phyloP scores from a whole-genome alignment of 2,113 vertebrate species.

The Syngnathus scovelli region DNA sequence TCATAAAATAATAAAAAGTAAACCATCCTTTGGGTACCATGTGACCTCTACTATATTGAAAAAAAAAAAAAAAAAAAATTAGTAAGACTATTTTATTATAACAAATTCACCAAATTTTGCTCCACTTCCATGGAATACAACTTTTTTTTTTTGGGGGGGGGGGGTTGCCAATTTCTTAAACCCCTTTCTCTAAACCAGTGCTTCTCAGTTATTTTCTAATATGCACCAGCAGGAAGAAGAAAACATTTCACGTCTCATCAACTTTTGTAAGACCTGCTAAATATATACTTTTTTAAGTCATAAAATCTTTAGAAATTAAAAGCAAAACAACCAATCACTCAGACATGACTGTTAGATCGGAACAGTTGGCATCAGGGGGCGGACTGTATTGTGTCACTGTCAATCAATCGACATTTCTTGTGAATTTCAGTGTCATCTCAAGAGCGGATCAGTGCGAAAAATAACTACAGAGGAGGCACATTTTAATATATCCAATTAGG shows the following conservation, averaged over 20 bases:
- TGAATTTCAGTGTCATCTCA: neutral
- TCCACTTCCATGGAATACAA: neutral
- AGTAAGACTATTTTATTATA: conserved; percentile 25
- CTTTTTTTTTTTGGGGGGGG: no score
- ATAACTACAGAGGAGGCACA: neutral
- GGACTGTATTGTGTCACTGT: neutral
- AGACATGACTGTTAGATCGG: neutral
- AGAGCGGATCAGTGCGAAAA: neutral
- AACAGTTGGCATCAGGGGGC: neutral
- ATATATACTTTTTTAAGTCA: neutral
- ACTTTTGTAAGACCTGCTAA: neutral
- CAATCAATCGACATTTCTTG: neutral
- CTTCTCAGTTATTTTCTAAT: no score
- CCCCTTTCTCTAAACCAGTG: no score
- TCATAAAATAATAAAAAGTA: conserved; percentile 27
- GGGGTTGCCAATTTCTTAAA: no score
- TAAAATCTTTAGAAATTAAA: neutral
- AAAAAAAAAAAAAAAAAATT: conserved; percentile 8
- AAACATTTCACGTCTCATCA: no score
- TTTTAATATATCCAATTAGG: neutral
- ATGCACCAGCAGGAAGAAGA: no score
- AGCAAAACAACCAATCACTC: neutral
- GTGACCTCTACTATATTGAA: neutral
- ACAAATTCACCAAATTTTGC: neutral
- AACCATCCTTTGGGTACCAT: conserved; percentile 12